Conservation (phyloP, 2,797 vertebrate species). For the Ceryle rudis region DNA sequence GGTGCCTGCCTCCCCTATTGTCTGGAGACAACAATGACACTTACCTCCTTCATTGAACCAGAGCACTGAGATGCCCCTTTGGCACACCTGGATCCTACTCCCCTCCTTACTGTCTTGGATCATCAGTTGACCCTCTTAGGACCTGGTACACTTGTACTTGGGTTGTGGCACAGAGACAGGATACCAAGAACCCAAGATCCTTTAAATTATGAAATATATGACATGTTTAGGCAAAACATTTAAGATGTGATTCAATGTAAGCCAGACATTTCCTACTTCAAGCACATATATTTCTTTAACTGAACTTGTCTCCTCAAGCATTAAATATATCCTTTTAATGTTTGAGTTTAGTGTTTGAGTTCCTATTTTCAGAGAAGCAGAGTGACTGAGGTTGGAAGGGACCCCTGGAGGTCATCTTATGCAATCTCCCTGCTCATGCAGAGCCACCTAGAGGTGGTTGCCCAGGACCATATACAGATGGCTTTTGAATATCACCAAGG, state of each 20-base stretch:
- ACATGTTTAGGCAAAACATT: not conserved
- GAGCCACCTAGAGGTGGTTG: not conserved
- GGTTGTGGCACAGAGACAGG: no score
- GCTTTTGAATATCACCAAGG: not conserved
- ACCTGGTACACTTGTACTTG: not conserved
- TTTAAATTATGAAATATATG: not conserved
- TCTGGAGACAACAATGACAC: not conserved
- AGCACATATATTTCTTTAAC: not conserved
- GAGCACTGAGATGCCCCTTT: not conserved
- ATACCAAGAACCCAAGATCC: not conserved
- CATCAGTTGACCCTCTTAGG: not conserved
- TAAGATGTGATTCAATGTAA: not conserved
- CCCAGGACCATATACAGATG: not conserved
- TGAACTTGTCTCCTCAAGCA: not conserved
- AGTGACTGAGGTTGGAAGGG: not conserved
- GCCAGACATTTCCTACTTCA: not conserved
- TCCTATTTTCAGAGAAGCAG: not conserved
- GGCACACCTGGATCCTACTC: not conserved
- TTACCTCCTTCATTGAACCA: not conserved
- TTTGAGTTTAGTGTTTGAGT: not conserved
- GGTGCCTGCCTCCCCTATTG: not conserved
- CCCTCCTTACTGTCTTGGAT: not conserved
- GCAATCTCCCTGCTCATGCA: not conserved
- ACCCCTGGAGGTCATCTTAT: not conserved
- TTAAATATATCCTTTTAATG: not conserved